These are phyloP conservation scores for Dolichallabes microphthalmus DNA, from an alignment of 2,113 vertebrate genomes.

Conservation along the genomic window DNA sequence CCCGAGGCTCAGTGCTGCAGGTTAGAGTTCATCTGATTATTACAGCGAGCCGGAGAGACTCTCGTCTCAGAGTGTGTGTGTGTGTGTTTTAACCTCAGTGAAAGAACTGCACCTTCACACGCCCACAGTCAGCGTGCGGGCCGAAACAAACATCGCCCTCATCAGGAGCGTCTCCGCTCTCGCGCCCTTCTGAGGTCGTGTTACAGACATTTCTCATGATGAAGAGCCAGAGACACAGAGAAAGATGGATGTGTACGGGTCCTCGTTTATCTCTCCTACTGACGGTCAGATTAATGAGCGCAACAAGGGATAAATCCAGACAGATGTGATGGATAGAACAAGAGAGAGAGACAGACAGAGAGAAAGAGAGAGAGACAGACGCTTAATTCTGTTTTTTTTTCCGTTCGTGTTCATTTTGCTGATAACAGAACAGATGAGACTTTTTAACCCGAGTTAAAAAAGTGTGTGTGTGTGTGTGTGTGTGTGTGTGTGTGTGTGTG, in stretches of 20 bases:
- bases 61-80: too few species aligned
- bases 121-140: too few species aligned
- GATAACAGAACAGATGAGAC: background rate
- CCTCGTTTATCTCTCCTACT: slow-evolving; percentile 6
- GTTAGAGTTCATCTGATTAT: too few species aligned
- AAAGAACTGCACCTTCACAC: too few species aligned
- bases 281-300: slow-evolving; percentile 5
- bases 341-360: too few species aligned
- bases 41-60: too few species aligned
- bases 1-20: too few species aligned
- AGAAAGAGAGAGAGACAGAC: too few species aligned
- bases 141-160: background rate
- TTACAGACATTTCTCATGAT: background rate
- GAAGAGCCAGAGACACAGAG: background rate
- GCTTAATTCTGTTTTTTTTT: background rate
- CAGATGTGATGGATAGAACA: background rate
- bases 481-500: background rate
- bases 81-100: too few species aligned
- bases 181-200: background rate
- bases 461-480: background rate
- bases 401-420: background rate
- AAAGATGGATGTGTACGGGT: background rate
- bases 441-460: background rate
- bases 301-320: slow-evolving; percentile 2
- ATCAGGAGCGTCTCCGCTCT: background rate